Percentiles rank a stretch among this genome's conserved stretches.
Evolutionary conservation across 1,140 invertebrate species (phyloP).

Genomic region (Cyrtorhinus lividipennis): DNA sequence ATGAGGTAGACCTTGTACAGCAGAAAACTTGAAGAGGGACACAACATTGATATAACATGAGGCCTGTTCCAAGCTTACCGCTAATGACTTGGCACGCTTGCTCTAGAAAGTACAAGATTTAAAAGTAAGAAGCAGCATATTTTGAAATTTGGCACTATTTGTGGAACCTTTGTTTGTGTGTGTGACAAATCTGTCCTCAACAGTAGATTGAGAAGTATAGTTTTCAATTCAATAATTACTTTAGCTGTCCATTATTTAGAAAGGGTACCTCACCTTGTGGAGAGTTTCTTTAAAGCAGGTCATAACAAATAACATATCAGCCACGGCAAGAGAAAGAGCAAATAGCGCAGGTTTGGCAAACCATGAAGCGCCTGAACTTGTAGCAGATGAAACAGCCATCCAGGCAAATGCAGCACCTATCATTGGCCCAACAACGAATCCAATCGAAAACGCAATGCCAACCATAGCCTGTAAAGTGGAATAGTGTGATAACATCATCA

Average conservation of each 20-base stretch:
- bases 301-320: constrained; percentile 63
- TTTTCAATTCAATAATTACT: background rate
- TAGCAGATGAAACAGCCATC: constrained; percentile 36
- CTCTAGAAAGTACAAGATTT: constrained; percentile 40
- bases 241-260: background rate
- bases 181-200: too few relatives aligned
- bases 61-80: constrained; percentile 50
- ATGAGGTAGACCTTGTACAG: constrained; percentile 40
- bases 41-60: constrained; percentile 56
- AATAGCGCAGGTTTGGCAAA: constrained; percentile 73
- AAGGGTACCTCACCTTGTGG: constrained; percentile 39
- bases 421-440: constrained; percentile 89
- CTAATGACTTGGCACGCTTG: constrained; percentile 46
- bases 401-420: constrained; percentile 84
- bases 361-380: constrained; percentile 39
- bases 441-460: constrained; percentile 92
- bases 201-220: too few relatives aligned
- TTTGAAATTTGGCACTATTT: too few relatives aligned
- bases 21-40: constrained; percentile 51
- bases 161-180: too few relatives aligned
- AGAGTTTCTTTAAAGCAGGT: constrained; percentile 77
- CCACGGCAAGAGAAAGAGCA: constrained; percentile 58
- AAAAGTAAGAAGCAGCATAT: too few relatives aligned
- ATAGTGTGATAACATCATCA: constrained; percentile 20
- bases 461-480: constrained; percentile 73